Percentiles rank a stretch among this genome's conserved stretches.
phyloP scores from a whole-genome alignment of 2,888 invertebrate species.

The Barypeithes pellucidus region DNA sequence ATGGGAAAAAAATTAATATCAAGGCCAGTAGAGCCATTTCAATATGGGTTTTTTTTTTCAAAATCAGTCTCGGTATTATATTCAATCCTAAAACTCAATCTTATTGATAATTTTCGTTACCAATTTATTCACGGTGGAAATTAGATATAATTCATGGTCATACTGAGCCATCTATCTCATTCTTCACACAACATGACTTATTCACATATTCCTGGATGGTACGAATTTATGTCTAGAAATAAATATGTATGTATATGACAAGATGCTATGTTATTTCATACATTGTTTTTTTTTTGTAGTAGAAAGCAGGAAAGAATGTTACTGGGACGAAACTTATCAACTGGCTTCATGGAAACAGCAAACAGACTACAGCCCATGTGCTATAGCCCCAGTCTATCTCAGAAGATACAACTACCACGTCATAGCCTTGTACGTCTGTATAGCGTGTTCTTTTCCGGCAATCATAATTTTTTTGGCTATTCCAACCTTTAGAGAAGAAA shows the following conservation, averaged over 20 bases:
- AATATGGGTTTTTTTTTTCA: no score
- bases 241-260: background rate
- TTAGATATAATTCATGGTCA: no score
- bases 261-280: background rate
- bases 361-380: conserved; percentile 76
- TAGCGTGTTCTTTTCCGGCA: conserved; percentile 74
- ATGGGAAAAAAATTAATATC: no score
- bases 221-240: no score
- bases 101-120: no score
- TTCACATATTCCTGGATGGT: no score
- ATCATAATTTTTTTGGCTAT: conserved; percentile 75
- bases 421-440: conserved; percentile 72
- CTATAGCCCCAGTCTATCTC: conserved; percentile 73
- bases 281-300: conserved; percentile 70
- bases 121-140: no score
- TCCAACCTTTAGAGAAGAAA: conserved; percentile 72
- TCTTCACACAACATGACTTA: no score
- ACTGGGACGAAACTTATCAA: conserved; percentile 68
- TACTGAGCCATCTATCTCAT: no score
- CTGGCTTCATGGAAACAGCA: conserved; percentile 72
- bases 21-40: no score
- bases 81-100: no score
- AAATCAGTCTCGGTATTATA: no score
- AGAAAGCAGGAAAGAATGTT: conserved; percentile 75
- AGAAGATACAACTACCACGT: conserved; percentile 74